Conservation (phyloP, 2,797 vertebrate species). For the Gymnocypris eckloni region DNA sequence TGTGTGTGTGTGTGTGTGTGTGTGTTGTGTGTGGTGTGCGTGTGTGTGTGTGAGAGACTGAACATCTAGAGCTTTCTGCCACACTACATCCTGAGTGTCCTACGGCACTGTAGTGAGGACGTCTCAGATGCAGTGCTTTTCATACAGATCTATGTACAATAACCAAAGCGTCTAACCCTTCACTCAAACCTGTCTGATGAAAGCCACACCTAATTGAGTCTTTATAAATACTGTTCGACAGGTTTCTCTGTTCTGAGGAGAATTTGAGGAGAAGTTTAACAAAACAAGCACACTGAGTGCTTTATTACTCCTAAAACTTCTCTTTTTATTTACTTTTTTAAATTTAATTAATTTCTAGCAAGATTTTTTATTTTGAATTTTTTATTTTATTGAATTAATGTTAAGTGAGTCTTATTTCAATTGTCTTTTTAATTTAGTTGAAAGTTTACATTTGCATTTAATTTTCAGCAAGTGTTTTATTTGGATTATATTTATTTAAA, state of each 20-base stretch:
- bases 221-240: not conserved
- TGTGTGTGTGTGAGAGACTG: not conserved
- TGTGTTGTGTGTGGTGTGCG: too few relatives aligned
- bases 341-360: not conserved
- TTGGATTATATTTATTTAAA: not conserved
- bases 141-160: not conserved
- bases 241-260: not conserved
- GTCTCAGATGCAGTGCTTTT: not conserved
- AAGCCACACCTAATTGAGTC: not conserved
- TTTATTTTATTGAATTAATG: not conserved
- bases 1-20: too few relatives aligned
- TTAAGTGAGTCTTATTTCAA: not conserved
- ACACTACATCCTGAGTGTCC: not conserved
- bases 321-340: not conserved
- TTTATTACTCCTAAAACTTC: not conserved
- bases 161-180: not conserved
- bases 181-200: not conserved
- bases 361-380: not conserved
- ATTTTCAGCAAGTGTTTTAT: not conserved
- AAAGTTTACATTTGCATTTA: not conserved
- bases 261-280: not conserved
- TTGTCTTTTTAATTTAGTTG: not conserved
- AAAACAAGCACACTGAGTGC: not conserved
- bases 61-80: constrained; percentile 13
- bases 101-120: not conserved